These are phyloP conservation scores for Ptilonorhynchus violaceus DNA, from an alignment of 2,113 vertebrate genomes.

Conservation along the genomic window DNA sequence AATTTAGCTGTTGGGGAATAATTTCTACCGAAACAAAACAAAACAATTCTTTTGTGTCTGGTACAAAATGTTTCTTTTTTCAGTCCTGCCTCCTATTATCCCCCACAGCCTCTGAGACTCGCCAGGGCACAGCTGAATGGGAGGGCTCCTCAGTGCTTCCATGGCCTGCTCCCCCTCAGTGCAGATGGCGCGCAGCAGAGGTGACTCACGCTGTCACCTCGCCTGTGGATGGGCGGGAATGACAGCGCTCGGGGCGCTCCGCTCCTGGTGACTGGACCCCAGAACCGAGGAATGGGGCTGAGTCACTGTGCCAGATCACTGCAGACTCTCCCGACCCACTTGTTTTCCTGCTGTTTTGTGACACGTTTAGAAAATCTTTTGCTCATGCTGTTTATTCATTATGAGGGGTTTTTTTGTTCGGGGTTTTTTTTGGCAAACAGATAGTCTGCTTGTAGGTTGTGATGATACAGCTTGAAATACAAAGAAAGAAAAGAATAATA, in stretches of 20 bases:
- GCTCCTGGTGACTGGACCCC: not conserved
- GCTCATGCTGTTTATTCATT: not conserved
- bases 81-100: not conserved
- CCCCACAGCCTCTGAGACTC: not conserved
- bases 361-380: not conserved
- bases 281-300: not conserved
- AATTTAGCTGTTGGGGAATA: not conserved
- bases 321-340: not conserved
- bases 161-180: not conserved
- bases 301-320: not conserved
- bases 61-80: not conserved
- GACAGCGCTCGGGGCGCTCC: not conserved
- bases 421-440: not conserved
- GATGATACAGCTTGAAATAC: not conserved
- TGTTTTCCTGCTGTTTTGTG: not conserved
- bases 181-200: not conserved
- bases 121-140: not conserved
- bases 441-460: not conserved
- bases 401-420: not conserved
- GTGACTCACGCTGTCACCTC: conserved; percentile 5
- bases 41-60: not conserved
- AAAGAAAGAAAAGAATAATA: not conserved
- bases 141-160: not conserved
- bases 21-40: not conserved
- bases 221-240: not conserved